These are phyloP conservation scores for Phania funesta DNA, from an alignment of 2,888 invertebrate genomes.

Conservation along the genomic window DNA sequence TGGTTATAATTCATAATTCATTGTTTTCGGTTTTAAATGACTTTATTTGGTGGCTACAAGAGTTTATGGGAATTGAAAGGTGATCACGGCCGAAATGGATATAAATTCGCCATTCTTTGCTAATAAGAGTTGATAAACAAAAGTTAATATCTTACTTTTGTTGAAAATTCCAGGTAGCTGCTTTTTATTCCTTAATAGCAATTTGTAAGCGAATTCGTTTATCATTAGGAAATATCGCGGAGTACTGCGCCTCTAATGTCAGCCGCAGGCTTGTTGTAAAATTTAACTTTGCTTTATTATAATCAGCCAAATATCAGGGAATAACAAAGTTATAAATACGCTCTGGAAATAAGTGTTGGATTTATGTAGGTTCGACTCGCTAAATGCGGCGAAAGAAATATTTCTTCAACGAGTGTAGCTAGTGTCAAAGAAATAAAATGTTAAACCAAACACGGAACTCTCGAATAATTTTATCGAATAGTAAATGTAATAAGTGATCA, in stretches of 20 bases:
- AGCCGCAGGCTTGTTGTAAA: too few species aligned
- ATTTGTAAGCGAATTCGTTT: conserved; percentile 20
- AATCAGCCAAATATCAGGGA: too few species aligned
- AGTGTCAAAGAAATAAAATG: too few species aligned
- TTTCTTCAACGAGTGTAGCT: too few species aligned
- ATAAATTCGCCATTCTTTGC: conserved; percentile 21
- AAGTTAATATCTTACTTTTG: conserved; percentile 18
- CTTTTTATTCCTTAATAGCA: background rate
- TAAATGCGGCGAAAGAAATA: too few species aligned
- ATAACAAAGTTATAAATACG: too few species aligned
- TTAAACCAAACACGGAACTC: too few species aligned
- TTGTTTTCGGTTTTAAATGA: conserved; percentile 60
- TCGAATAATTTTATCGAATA: too few species aligned
- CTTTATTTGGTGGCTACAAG: conserved; percentile 61
- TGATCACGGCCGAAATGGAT: background rate
- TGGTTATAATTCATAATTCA: conserved; percentile 68
- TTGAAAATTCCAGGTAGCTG: background rate
- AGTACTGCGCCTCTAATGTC: background rate
- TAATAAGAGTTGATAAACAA: background rate
- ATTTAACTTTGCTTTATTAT: too few species aligned
- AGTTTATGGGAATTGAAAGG: conserved; percentile 55
- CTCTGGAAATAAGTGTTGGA: too few species aligned
- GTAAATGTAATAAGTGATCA: too few species aligned
- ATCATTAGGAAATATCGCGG: conserved; percentile 13
- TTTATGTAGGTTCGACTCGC: too few species aligned